phyloP scores from a whole-genome alignment of 2,888 invertebrate species.

The Oeneis ivallda region DNA sequence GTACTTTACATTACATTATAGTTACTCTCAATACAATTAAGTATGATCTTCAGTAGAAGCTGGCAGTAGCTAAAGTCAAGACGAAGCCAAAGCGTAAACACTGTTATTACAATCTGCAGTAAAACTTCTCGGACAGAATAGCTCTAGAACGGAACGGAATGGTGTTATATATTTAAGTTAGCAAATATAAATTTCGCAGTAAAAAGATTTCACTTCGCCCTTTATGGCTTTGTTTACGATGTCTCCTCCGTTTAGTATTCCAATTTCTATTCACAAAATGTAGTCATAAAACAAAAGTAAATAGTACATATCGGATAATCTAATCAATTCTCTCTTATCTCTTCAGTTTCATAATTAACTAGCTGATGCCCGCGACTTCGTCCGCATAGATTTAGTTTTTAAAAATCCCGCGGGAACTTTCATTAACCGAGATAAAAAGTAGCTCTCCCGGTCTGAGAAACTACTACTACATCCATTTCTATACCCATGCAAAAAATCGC shows the following conservation, averaged over 20 bases:
- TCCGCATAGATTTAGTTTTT: too few relatives aligned
- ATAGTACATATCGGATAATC: neutral
- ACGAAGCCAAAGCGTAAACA: neutral
- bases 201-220: slow-evolving; percentile 33
- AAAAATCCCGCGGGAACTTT: too few relatives aligned
- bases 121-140: neutral
- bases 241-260: slow-evolving; percentile 36
- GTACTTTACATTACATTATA: too few relatives aligned
- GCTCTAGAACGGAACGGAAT: neutral
- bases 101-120: neutral
- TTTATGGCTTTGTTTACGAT: slow-evolving; percentile 41
- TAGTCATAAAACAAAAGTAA: slow-evolving; percentile 37
- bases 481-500: too few relatives aligned
- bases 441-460: too few relatives aligned
- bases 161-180: slow-evolving; percentile 12
- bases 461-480: too few relatives aligned
- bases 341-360: neutral
- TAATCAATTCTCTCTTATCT: neutral
- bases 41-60: neutral
- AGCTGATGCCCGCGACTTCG: too few relatives aligned
- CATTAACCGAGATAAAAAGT: too few relatives aligned
- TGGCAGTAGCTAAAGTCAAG: too few relatives aligned
- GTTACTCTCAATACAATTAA: neutral
- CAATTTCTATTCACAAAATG: slow-evolving; percentile 39
- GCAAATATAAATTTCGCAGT: slow-evolving; percentile 28